Percentiles rank a stretch among this genome's conserved stretches.
phyloP scores from a whole-genome alignment of 1,140 invertebrate species.

The Oppia nitens region DNA sequence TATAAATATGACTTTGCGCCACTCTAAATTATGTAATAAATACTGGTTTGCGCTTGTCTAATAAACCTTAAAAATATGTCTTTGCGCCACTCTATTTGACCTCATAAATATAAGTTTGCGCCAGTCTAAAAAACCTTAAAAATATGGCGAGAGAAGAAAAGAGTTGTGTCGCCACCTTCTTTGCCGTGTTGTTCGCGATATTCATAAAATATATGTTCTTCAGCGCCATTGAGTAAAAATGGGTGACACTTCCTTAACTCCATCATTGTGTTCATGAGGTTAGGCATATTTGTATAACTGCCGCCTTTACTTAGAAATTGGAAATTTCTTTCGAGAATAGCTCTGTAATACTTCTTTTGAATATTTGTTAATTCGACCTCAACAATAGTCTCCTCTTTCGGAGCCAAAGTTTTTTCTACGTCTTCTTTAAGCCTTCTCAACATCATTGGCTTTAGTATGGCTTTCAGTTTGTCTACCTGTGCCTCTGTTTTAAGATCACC shows the following conservation, averaged over 20 bases:
- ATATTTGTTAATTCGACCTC: constrained; percentile 92
- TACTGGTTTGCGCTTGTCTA: too few species aligned
- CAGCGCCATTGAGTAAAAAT: constrained; percentile 89
- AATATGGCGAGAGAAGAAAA: too few species aligned
- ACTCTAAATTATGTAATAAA: too few species aligned
- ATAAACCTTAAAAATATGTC: too few species aligned
- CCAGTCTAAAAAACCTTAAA: too few species aligned
- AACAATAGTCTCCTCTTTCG: constrained; percentile 7
- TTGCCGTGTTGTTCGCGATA: constrained; percentile 43
- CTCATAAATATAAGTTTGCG: too few species aligned
- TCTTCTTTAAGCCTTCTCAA: background rate
- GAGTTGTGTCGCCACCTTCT: too few species aligned
- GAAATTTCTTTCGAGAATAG: constrained; percentile 96
- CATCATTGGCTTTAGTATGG: background rate
- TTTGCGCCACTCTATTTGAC: too few species aligned
- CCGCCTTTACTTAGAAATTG: constrained; percentile 92
- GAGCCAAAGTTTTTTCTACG: background rate
- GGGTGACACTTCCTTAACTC: constrained; percentile 98
- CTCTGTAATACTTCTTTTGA: constrained; percentile 99
- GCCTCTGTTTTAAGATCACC: background rate
- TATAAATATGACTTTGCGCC: too few species aligned
- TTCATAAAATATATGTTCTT: constrained; percentile 94
- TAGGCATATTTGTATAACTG: constrained; percentile 83
- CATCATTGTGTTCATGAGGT: constrained; percentile 99
- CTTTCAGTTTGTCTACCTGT: background rate